Conservation (phyloP, 2,113 vertebrate species). For the Corythaeola cristata region DNA sequence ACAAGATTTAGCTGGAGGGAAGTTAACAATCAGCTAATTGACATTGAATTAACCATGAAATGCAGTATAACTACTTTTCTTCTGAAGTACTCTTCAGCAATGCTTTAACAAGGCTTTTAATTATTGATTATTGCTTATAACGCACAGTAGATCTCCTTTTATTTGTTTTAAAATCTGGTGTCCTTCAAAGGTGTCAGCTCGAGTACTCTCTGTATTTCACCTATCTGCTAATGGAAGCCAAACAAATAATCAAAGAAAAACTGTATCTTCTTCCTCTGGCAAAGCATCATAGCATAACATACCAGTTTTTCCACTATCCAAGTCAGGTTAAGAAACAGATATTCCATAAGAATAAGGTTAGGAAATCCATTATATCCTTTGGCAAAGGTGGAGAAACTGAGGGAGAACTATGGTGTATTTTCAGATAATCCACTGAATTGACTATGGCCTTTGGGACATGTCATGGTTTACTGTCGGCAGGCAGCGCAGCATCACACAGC, state of each 20-base stretch:
- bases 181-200: constrained; percentile 63
- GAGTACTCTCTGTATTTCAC: not conserved
- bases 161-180: constrained; percentile 73
- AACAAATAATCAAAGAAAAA: not conserved
- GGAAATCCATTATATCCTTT: not conserved
- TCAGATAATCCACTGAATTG: not conserved
- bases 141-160: constrained; percentile 70
- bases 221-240: not conserved
- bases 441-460: not conserved
- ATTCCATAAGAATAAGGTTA: not conserved
- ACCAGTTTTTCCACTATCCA: not conserved
- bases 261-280: not conserved
- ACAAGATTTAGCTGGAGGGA: constrained; percentile 93
- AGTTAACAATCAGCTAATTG: constrained; percentile 98
- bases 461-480: not conserved
- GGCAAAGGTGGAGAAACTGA: not conserved
- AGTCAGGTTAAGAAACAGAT: not conserved
- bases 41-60: constrained; percentile 99
- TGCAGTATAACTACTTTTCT: constrained; percentile 87
- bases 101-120: constrained; percentile 82
- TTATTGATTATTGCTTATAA: constrained; percentile 85
- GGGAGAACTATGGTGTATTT: not conserved
- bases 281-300: not conserved
- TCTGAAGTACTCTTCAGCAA: constrained; percentile 80
- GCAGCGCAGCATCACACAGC: not conserved